Percentiles rank a stretch among this genome's conserved stretches.
phyloP scores from a whole-genome alignment of 2,797 vertebrate genomes.

The Alcedo quadribrachys region DNA sequence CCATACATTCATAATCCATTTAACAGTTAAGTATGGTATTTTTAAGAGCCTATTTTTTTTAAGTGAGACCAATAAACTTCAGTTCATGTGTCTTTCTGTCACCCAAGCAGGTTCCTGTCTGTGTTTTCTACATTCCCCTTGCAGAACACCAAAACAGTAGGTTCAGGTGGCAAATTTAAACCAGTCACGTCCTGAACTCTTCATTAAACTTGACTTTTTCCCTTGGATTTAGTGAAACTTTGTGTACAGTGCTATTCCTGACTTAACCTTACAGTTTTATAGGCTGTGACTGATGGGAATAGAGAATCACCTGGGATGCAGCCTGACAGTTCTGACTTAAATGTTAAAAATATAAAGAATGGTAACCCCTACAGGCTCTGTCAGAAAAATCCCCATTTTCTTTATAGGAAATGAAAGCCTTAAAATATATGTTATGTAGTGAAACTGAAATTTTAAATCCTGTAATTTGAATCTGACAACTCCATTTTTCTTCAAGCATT shows the following conservation, averaged over 20 bases:
- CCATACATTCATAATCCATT: not conserved
- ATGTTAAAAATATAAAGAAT: conserved; percentile 59
- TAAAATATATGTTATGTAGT: conserved; percentile 49
- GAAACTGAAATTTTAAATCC: conserved; percentile 65
- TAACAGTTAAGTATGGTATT: not conserved
- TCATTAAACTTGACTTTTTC: not conserved
- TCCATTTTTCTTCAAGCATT: conserved; percentile 72
- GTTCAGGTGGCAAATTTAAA: not conserved
- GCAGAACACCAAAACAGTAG: not conserved
- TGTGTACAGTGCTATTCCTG: not conserved
- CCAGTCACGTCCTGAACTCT: not conserved
- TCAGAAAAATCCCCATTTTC: conserved; percentile 66
- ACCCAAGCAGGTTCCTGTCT: not conserved
- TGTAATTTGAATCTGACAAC: conserved; percentile 67
- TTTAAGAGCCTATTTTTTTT: not conserved
- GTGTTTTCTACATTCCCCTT: not conserved
- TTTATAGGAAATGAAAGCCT: conserved; percentile 63
- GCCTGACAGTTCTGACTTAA: conserved; percentile 59
- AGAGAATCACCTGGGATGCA: conserved; percentile 44
- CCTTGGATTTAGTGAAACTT: not conserved
- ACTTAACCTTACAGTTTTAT: conserved; percentile 53
- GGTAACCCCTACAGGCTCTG: conserved; percentile 44
- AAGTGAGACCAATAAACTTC: not conserved
- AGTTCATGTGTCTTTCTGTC: not conserved
- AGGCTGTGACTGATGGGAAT: conserved; percentile 18